A percentile compares a stretch with the other conserved stretches of the same genome.
Evolutionary conservation across 1,140 invertebrate species (phyloP).

Genomic region (Trichonephila inaurata): DNA sequence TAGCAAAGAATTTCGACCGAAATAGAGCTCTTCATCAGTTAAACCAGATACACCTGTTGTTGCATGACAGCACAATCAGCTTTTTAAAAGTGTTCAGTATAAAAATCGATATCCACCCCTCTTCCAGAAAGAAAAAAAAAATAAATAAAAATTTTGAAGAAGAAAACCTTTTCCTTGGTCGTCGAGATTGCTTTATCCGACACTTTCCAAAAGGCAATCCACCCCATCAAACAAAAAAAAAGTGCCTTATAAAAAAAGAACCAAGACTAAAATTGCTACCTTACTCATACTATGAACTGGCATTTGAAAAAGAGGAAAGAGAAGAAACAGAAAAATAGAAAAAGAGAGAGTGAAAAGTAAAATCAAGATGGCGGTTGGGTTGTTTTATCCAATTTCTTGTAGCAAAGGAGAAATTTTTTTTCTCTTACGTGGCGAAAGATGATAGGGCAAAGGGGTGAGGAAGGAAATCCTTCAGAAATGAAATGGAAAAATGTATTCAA

Average conservation of each 20-base stretch:
- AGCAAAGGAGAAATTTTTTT: neutral
- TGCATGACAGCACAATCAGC: conserved; percentile 21
- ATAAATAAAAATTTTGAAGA: neutral
- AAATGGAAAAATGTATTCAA: conserved; percentile 52
- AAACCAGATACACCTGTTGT: conserved; percentile 12
- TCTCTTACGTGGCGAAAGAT: conserved; percentile 15
- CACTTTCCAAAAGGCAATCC: conserved; percentile 64
- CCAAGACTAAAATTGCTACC: conserved; percentile 38
- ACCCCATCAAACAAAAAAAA: conserved; percentile 33
- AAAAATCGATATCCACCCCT: conserved; percentile 1
- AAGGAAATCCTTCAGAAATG: conserved; percentile 35
- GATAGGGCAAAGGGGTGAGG: conserved; percentile 38
- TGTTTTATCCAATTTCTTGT: conserved; percentile 63
- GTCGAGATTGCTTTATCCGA: conserved; percentile 60
- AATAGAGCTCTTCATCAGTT: too few species aligned
- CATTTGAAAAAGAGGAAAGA: neutral
- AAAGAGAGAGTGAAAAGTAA: neutral
- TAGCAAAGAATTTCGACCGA: too few species aligned
- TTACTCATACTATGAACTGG: conserved; percentile 37
- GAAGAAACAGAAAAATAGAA: neutral
- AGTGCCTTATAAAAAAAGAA: neutral
- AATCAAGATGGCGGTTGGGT: conserved; percentile 49
- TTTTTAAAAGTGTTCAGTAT: neutral
- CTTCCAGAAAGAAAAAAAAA: neutral
- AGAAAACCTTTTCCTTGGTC: conserved; percentile 31